These are phyloP conservation scores for Drosophila paranaensis DNA, from an alignment of 2,888 invertebrate genomes.

Conservation along the genomic window DNA sequence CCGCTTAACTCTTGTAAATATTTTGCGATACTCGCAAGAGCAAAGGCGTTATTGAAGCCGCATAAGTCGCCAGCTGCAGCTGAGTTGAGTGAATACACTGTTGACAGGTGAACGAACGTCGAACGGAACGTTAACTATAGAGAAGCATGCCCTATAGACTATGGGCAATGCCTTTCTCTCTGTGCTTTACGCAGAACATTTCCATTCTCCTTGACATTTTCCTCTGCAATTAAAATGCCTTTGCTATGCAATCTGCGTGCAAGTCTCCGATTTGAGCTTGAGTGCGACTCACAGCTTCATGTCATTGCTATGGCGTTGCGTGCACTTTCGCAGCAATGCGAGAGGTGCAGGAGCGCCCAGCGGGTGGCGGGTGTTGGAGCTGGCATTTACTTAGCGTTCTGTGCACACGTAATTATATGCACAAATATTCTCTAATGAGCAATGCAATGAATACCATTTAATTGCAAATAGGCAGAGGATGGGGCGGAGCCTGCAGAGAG, in stretches of 20 bases:
- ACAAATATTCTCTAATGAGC: slow-evolving; percentile 76
- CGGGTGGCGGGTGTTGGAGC: not conserved
- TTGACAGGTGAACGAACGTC: slow-evolving; percentile 34
- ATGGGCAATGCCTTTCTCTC: slow-evolving; percentile 33
- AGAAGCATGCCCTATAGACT: not conserved
- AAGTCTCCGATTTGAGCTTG: slow-evolving; percentile 17
- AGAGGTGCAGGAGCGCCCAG: not conserved
- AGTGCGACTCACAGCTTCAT: slow-evolving; percentile 36
- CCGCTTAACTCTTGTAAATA: slow-evolving; percentile 12
- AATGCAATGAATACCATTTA: slow-evolving; percentile 69
- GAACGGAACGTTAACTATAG: not conserved
- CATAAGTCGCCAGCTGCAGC: slow-evolving; percentile 32
- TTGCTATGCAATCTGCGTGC: slow-evolving; percentile 49
- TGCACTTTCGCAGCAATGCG: not conserved
- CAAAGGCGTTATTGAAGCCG: slow-evolving; percentile 31
- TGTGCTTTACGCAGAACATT: slow-evolving; percentile 30
- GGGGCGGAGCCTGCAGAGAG: not conserved
- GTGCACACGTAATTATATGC: slow-evolving; percentile 67
- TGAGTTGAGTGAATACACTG: slow-evolving; percentile 1
- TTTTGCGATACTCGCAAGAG: slow-evolving; percentile 17
- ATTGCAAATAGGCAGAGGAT: slow-evolving; percentile 35
- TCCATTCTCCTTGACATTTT: slow-evolving; percentile 60
- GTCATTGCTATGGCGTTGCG: slow-evolving; percentile 17
- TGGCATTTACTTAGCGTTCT: slow-evolving; percentile 21
- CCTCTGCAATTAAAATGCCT: slow-evolving; percentile 71